Conservation (phyloP, 2,888 invertebrate genomes). For the Yponomeuta malinellus region DNA sequence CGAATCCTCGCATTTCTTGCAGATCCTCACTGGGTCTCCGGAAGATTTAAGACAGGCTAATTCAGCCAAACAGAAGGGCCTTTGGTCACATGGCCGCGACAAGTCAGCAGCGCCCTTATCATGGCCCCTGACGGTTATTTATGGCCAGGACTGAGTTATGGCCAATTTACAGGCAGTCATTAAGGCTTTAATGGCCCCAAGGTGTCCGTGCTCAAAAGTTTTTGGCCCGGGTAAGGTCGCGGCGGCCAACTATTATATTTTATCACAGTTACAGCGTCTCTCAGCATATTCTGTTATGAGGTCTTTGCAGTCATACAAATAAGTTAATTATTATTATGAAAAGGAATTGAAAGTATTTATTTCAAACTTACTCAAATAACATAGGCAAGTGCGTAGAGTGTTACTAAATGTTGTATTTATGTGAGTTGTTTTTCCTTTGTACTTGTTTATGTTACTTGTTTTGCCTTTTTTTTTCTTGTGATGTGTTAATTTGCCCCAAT, state of each 20-base stretch:
- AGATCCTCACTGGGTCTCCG: no score
- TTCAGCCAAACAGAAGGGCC: background rate
- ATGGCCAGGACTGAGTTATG: conserved; percentile 67
- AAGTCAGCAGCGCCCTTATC: conserved; percentile 71
- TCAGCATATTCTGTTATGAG: background rate
- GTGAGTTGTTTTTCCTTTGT: no score
- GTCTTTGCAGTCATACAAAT: background rate
- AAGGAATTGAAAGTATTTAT: no score
- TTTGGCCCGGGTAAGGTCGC: conserved; percentile 31
- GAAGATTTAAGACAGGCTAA: background rate
- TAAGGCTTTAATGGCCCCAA: conserved; percentile 70
- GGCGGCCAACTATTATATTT: conserved; percentile 29
- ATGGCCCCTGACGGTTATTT: conserved; percentile 61
- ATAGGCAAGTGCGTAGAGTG: no score
- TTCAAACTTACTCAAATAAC: no score
- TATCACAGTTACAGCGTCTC: background rate
- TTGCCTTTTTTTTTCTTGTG: no score
- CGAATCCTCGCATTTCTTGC: no score
- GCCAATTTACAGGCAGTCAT: conserved; percentile 75
- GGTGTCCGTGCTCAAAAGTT: conserved; percentile 67
- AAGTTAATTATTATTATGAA: no score
- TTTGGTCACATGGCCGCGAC: conserved; percentile 35
- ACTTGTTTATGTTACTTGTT: no score
- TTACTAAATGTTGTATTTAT: no score
- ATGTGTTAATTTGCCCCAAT: no score